Conservation (phyloP, 2,888 invertebrate species). For the Agrochola lota region DNA sequence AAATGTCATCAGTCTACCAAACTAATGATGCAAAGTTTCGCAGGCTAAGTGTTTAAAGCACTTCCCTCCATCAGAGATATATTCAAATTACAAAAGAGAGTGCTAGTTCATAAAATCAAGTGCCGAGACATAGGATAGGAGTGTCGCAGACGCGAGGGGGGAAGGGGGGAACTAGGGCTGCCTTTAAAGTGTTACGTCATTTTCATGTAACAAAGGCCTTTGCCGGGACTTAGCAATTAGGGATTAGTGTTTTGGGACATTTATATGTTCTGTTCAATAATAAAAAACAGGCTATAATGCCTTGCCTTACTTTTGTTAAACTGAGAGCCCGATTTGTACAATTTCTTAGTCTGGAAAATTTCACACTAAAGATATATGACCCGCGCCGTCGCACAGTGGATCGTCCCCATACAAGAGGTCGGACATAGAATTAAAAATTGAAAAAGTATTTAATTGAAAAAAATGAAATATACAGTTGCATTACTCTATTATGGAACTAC, state of each 20-base stretch:
- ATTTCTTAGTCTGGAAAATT: too few relatives aligned
- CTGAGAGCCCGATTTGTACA: neutral
- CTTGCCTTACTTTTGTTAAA: neutral
- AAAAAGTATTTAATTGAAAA: too few relatives aligned
- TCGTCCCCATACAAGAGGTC: too few relatives aligned
- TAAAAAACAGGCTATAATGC: too few relatives aligned
- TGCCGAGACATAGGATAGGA: conserved; percentile 55
- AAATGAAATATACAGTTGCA: too few relatives aligned
- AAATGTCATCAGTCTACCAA: conserved; percentile 47
- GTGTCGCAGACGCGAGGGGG: conserved; percentile 43
- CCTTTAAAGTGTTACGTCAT: conserved; percentile 38
- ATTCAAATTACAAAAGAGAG: conserved; percentile 65
- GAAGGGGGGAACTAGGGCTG: conserved; percentile 45
- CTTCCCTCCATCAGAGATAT: conserved; percentile 56
- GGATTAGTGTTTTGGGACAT: conserved; percentile 5
- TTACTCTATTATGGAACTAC: too few relatives aligned
- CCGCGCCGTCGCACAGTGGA: too few relatives aligned
- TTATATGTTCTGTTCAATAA: neutral
- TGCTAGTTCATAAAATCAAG: conserved; percentile 68
- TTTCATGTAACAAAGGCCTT: conserved; percentile 35
- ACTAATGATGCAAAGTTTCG: conserved; percentile 59
- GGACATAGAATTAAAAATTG: too few relatives aligned
- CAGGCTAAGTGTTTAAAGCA: conserved; percentile 54
- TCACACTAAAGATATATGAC: too few relatives aligned
- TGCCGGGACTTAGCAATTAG: conserved; percentile 37